Evolutionary conservation across 2,888 invertebrate genomes (phyloP), one percentile per base, ranked within the genome.

Genomic region (Criorhina ranunculi): DNA sequence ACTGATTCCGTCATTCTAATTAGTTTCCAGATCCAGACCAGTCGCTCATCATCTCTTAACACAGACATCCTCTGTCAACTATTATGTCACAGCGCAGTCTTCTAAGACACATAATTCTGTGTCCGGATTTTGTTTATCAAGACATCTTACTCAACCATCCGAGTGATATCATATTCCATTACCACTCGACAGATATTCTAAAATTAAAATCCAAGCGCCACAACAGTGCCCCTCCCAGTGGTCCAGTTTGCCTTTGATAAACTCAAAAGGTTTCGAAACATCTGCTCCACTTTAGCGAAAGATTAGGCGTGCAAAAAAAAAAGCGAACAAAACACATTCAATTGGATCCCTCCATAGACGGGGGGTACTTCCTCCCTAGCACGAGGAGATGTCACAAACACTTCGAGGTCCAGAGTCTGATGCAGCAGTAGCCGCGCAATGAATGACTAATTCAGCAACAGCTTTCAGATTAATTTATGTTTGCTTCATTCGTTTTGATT

Each of bases 391-490:
- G 73, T 80, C 40, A 51, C 73, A 64, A 62, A 42, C 15, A 19
- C 37, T 15, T 33, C 66, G 66, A 66, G 67, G 73, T 69, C 69
- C 60, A 80, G 40, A 64, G 57, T 19, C 76, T 59, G 57, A 31
- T 40, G 49, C 46, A 11, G 53, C 17, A 59, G 49, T 40, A 49
- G 55, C 40, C 15, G 24, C 15, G 24, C 67, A 62, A 15, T 46
- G 66, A 66, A 60, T 77, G 77, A 82, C 77, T 82, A 70, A 82
- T 64, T 66, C 46, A 66, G n/a, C 15, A 29, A n/a, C 66, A 35
- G 37, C 19, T 37, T 49, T 37, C 15, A 31, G 82, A 82, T 78
- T 73, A 82, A 72, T 77, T 77, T 77, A 77, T 53, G 64, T 59
- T 60, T 60, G 46, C 44, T 57, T 24, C 49, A 49, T 72, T 59